phyloP scores from a whole-genome alignment of 2,888 invertebrate species.

The Flabesymbios commensalis region DNA sequence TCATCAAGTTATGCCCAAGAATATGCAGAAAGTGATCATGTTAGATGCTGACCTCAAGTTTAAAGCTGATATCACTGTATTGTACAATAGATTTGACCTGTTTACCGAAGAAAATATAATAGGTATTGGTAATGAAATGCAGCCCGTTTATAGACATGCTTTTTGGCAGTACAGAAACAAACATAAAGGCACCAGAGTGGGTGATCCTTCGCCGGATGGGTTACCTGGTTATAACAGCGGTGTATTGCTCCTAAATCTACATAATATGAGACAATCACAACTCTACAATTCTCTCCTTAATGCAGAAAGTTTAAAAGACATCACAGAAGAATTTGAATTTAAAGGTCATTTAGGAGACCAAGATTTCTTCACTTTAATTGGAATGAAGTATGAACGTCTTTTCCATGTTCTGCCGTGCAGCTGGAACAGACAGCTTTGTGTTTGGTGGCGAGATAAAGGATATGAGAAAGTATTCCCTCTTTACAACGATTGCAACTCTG shows the following conservation, averaged over 20 bases:
- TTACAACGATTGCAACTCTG: conserved; percentile 70
- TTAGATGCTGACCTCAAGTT: conserved; percentile 80
- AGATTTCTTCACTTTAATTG: conserved; percentile 77
- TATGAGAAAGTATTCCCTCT: conserved; percentile 74
- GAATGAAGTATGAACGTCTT: conserved; percentile 72
- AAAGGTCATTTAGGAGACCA: conserved; percentile 77
- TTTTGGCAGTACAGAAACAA: conserved; percentile 71
- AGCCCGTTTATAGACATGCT: conserved; percentile 79
- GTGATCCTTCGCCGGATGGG: conserved; percentile 65
- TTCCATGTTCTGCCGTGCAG: conserved; percentile 76
- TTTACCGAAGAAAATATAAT: conserved; percentile 71
- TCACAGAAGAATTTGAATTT: conserved; percentile 61
- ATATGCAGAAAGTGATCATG: conserved; percentile 70
- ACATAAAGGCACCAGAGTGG: conserved; percentile 70
- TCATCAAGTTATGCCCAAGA: conserved; percentile 70
- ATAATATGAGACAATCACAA: conserved; percentile 70
- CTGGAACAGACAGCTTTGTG: conserved; percentile 81
- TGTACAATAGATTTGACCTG: conserved; percentile 72
- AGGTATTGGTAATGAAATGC: conserved; percentile 71
- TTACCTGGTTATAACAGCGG: conserved; percentile 81
- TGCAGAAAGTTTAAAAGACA: conserved; percentile 39
- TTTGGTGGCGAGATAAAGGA: conserved; percentile 79
- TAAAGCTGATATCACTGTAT: conserved; percentile 69
- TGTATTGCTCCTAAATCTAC: conserved; percentile 73
- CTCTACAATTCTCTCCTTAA: conserved; percentile 67